Evolutionary conservation across 2,888 invertebrate genomes (phyloP).

Genomic region (Teleogryllus oceanicus): DNA sequence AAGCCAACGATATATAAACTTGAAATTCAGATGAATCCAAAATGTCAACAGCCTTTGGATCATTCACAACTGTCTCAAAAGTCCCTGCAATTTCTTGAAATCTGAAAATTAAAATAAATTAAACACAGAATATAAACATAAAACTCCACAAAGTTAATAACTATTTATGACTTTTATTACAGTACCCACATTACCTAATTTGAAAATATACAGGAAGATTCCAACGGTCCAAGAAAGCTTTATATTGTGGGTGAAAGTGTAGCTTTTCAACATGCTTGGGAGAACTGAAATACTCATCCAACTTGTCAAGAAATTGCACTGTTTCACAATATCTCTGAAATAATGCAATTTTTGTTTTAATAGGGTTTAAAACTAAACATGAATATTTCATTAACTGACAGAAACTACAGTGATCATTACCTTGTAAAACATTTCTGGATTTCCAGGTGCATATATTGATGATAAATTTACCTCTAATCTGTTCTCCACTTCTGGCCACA

Average conservation of each 20-base stretch:
- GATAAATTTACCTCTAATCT: slow-evolving; percentile 75
- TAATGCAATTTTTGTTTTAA: slow-evolving; percentile 21
- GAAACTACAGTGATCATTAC: slow-evolving; percentile 43
- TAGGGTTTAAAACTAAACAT: not conserved
- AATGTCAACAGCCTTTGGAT: not conserved
- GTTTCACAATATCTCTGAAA: slow-evolving; percentile 70
- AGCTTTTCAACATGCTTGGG: slow-evolving; percentile 59
- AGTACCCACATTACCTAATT: slow-evolving; percentile 55
- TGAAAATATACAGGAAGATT: slow-evolving; percentile 96
- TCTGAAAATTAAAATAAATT: slow-evolving; percentile 47
- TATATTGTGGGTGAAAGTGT: slow-evolving; percentile 66
- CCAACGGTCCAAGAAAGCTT: slow-evolving; percentile 80
- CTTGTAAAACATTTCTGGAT: slow-evolving; percentile 80
- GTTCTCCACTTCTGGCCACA: slow-evolving; percentile 81
- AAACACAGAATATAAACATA: not conserved
- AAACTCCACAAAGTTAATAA: not conserved
- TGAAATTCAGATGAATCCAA: slow-evolving; percentile 37
- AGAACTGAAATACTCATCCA: slow-evolving; percentile 63
- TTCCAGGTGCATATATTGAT: slow-evolving; percentile 86
- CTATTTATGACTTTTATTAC: not conserved
- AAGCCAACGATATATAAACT: slow-evolving; percentile 48
- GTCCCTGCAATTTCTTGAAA: slow-evolving; percentile 88
- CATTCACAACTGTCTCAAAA: slow-evolving; percentile 42
- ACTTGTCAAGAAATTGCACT: slow-evolving; percentile 66
- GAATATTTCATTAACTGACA: not conserved